Evolutionary conservation across 2,888 invertebrate species (phyloP), one percentile per base, ranked within the genome.

Genomic region (Acanthoscelides obtectus): DNA sequence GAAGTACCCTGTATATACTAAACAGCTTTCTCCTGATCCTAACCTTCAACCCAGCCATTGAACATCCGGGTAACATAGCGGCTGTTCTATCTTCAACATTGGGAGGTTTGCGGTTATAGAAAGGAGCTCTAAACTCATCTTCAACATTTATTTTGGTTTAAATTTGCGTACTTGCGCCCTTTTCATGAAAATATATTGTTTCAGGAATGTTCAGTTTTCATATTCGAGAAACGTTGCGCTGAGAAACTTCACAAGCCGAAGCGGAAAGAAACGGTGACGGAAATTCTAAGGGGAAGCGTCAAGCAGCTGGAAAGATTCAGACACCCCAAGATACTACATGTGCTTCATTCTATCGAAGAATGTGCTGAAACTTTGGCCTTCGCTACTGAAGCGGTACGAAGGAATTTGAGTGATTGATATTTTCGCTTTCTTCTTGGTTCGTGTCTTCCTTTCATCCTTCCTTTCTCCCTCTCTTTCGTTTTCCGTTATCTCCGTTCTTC

Each of bases 191-290:
- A 5, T 22, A 66, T 21, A 22, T 66, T 66, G 75, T 85, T 87
- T 8, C 89, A 97, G 97, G 96, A 96, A 86, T 95, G 94, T 75
- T 97, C 97, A 0, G 92, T 98, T 76, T 97, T 97, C 86, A 88
- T 97, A 72, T 97, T 97, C 84, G 97, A 98, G 86, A 98, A 98
- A 85, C 92, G 94, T 76, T 91, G 93, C 71, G 96, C 95, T 0
- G 97, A 97, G 82, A 97, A 97, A 83, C 87, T 97, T 66, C 95
- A 95, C 87, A 97, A 96, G 82, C 96, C 96, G 2, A 94, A 96
- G 79, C 89, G 95, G 72, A 95, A 96, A 83, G 97, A 97, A 83
- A 92, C 92, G n/a, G 94, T 98, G 79, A 91, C 97, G 6, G 97
- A 98, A 82, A 90, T 95, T 72, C 87, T 98, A 70, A 89, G 95